Evolutionary conservation across 1,140 invertebrate species (phyloP), one percentile per base, ranked within the genome.

Genomic region (Adoxophyes honmai): DNA sequence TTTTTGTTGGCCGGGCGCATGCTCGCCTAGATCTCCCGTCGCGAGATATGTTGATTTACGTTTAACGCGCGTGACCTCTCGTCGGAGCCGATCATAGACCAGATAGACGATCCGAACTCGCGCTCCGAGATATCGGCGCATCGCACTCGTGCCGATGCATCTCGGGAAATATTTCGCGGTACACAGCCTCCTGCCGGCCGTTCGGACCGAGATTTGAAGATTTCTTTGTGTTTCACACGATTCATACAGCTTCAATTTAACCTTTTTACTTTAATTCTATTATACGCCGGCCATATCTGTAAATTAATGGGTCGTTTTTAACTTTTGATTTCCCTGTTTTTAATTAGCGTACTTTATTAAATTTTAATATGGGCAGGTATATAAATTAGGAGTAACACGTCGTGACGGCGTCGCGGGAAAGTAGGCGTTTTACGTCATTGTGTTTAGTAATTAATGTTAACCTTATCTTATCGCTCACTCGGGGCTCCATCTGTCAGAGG

Each of bases 11-110:
- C 61, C 72, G 70, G 77, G 71, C 76, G 71, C 77, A 81, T 75
- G 73, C 75, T 77, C 66, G 64, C 73, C 75, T 81, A 81, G 84
- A 87, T 87, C 78, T 82, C 84, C 84, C 81, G 80, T 85, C 78
- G 84, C 64, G 81, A 85, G 84, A 85, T 87, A 87, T 83, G 81
- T 87, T 87, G 84, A 87, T 87, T 87, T 87, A 87, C 84, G 84
- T 84, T 87, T 82, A 87, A 78, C 81, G 81, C 79, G 79, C 84
- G 82, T 86, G 84, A 87, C 84, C 84, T 64, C 77, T 80, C 78
- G 69, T 75, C 77, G 74, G 66, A 80, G 70, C 70, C 78, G 84
- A 87, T 87, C 84, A 86, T 86, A 85, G 80, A 74, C 56, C 81
- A 79, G 84, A 87, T 87, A 87, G 84, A 85, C 78, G 80, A 85